Conservation (phyloP, 2,113 vertebrate species). For the Oceanodroma tethys region DNA sequence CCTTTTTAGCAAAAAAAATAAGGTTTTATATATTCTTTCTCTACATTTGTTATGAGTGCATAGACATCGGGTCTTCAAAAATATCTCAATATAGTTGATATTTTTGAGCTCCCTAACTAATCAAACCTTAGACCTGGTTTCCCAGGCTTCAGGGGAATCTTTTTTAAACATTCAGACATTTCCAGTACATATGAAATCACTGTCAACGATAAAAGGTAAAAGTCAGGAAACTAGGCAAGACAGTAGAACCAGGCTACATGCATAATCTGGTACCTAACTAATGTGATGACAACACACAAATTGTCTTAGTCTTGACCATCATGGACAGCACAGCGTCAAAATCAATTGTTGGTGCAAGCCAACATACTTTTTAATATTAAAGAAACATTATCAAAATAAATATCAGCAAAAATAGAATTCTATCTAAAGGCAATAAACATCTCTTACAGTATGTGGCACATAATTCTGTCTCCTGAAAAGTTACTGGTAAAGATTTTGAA, state of each 20-base stretch:
- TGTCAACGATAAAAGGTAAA: background rate
- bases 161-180: background rate
- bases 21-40: background rate
- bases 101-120: background rate
- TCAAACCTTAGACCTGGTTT: background rate
- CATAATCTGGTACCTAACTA: background rate
- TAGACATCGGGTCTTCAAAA: background rate
- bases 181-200: background rate
- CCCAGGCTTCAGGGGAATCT: background rate
- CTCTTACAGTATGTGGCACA: background rate
- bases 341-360: background rate
- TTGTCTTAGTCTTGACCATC: background rate
- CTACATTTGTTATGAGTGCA: background rate
- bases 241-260: background rate
- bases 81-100: background rate
- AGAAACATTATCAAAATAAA: background rate
- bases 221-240: background rate
- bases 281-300: background rate
- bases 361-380: background rate
- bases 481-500: background rate
- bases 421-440: background rate
- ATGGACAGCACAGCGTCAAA: background rate
- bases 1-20: background rate
- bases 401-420: background rate
- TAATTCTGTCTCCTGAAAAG: background rate